Percentiles rank a stretch among this genome's conserved stretches.
These are phyloP conservation scores for Epirrita christyi DNA, from an alignment of 2,888 invertebrate species.

Conservation along the genomic window DNA sequence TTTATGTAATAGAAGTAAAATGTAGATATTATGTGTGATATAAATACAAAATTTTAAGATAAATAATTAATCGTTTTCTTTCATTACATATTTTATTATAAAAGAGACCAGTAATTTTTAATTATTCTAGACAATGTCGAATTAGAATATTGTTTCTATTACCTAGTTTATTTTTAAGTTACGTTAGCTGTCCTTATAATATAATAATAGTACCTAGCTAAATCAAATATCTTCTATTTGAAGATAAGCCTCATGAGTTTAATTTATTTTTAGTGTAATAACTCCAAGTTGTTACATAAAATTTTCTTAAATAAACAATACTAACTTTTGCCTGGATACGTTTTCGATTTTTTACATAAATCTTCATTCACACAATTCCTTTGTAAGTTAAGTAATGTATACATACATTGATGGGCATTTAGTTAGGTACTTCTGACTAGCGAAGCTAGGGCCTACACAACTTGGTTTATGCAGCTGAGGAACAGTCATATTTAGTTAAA, in stretches of 20 bases:
- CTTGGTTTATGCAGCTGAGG: too few relatives aligned
- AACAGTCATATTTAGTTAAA: too few relatives aligned
- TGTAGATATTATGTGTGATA: conserved; percentile 82
- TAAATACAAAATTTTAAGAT: conserved; percentile 86
- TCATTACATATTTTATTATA: conserved; percentile 76
- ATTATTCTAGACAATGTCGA: conserved; percentile 70
- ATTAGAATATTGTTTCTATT: conserved; percentile 78
- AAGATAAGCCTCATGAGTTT: conserved; percentile 75
- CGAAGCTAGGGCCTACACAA: too few relatives aligned
- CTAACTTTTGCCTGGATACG: conserved; percentile 79
- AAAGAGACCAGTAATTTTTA: conserved; percentile 75
- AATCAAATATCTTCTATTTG: conserved; percentile 68
- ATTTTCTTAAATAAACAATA: conserved; percentile 81
- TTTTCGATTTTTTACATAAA: conserved; percentile 60
- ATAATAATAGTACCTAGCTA: conserved; percentile 61
- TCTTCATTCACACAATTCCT: not conserved
- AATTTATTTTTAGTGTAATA: conserved; percentile 81
- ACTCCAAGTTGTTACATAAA: conserved; percentile 80
- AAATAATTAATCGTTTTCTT: conserved; percentile 78
- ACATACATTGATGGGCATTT: too few relatives aligned
- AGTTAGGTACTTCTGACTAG: too few relatives aligned
- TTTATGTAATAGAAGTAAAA: conserved; percentile 84
- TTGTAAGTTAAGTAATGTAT: not conserved
- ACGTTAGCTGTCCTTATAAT: conserved; percentile 71
- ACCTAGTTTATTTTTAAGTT: conserved; percentile 75